Evolutionary conservation across 2,797 vertebrate genomes (phyloP).

Genomic region (Chelon auratus): DNA sequence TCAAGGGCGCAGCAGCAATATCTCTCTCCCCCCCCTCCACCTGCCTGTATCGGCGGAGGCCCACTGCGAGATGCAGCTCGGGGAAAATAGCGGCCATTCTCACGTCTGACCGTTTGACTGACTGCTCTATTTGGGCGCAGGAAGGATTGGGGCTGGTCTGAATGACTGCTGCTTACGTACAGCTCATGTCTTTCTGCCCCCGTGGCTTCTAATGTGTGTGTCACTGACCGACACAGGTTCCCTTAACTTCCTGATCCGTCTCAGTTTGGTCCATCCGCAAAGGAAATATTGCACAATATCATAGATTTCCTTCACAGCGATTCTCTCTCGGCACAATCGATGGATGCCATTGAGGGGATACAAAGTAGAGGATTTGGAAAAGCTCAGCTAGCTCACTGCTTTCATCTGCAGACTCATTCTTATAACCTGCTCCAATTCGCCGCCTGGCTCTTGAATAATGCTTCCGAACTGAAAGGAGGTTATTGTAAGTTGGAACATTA

Average conservation of each 20-base stretch:
- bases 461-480: conserved; percentile 16
- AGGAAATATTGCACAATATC: conserved; percentile 58
- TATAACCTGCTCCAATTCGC: conserved; percentile 23
- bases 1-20: conserved; percentile 80
- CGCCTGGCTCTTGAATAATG: conserved; percentile 38
- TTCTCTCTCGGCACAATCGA: conserved; percentile 57
- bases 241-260: conserved; percentile 29
- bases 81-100: conserved; percentile 32
- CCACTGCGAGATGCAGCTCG: background rate
- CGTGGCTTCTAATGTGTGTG: conserved; percentile 18
- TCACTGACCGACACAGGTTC: conserved; percentile 11
- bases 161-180: conserved; percentile 50
- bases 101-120: conserved; percentile 59
- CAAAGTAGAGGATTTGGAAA: conserved; percentile 51
- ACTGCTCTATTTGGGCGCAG: conserved; percentile 70
- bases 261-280: conserved; percentile 21
- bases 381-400: conserved; percentile 34
- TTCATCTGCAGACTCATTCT: conserved; percentile 43
- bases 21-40: conserved; percentile 42
- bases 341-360: conserved; percentile 56
- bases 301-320: conserved; percentile 44
- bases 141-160: conserved; percentile 43
- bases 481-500: conserved; percentile 41
- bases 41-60: conserved; percentile 33
- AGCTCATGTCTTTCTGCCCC: conserved; percentile 29